These are phyloP conservation scores for Saguinus imperator DNA, from an alignment of 2,113 vertebrate species.

Conservation along the genomic window DNA sequence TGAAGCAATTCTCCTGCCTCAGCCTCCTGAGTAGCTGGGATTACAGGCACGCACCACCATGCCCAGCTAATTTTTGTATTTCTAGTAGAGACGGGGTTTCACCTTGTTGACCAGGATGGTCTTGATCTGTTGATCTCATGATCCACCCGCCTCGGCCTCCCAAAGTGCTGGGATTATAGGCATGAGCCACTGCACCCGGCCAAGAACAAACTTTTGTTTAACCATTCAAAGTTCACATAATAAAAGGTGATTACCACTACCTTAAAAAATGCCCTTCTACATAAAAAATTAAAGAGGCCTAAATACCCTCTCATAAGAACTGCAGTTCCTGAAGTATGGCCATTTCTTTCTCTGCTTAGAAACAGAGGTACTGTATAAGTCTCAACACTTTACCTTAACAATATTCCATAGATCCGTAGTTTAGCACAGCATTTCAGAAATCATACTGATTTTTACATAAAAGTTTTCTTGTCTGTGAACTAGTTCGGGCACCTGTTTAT, in stretches of 20 bases:
- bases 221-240: slow-evolving; percentile 63
- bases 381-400: slow-evolving; percentile 3
- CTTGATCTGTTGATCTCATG: too few relatives aligned
- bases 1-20: too few relatives aligned
- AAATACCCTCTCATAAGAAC: slow-evolving; percentile 15
- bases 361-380: slow-evolving; percentile 27
- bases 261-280: slow-evolving; percentile 48
- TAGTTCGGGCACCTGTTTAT: slow-evolving; percentile 35
- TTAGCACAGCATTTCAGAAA: slow-evolving; percentile 52
- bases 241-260: slow-evolving; percentile 57
- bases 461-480: slow-evolving; percentile 52
- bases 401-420: neutral
- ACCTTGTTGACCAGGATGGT: too few relatives aligned
- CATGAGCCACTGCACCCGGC: too few relatives aligned
- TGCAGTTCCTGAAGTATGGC: slow-evolving; percentile 41
- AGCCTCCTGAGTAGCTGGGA: too few relatives aligned
- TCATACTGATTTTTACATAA: slow-evolving; percentile 44
- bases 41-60: too few relatives aligned
- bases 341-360: slow-evolving; percentile 22
- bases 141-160: too few relatives aligned
- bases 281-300: slow-evolving; percentile 27
- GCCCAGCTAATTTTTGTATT: too few relatives aligned
- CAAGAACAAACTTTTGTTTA: slow-evolving; percentile 52
- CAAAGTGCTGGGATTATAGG: too few relatives aligned
- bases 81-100: too few relatives aligned